Percentiles rank a stretch among this genome's conserved stretches.
These are phyloP conservation scores for Dicyrtoma fusca DNA, from an alignment of 2,888 invertebrate genomes.

Conservation along the genomic window DNA sequence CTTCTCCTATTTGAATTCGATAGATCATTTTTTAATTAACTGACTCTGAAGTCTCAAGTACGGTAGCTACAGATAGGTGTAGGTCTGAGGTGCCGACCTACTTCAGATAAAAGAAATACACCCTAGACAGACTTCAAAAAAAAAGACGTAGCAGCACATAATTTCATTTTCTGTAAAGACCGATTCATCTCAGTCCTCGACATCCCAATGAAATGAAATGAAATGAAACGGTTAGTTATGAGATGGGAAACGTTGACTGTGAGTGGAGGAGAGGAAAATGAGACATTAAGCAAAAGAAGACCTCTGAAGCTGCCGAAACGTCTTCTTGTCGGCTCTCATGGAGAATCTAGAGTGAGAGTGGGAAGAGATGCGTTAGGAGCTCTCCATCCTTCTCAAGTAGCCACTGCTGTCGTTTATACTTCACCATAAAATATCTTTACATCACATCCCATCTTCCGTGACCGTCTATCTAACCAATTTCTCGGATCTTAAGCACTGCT, in stretches of 20 bases:
- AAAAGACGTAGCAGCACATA: too few species aligned
- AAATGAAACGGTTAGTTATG: not conserved
- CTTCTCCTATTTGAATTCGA: too few species aligned
- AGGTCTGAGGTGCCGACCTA: too few species aligned
- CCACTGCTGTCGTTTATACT: conserved; percentile 5
- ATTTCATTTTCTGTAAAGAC: too few species aligned
- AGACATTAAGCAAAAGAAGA: not conserved
- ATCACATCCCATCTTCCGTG: not conserved
- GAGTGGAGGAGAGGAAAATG: not conserved
- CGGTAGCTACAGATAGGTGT: too few species aligned
- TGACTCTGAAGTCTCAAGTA: too few species aligned
- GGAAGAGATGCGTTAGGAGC: not conserved
- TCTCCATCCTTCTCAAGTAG: not conserved
- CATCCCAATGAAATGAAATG: too few species aligned
- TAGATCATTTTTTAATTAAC: too few species aligned
- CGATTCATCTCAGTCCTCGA: not conserved
- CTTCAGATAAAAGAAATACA: too few species aligned
- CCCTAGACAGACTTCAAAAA: too few species aligned
- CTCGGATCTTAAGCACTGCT: too few species aligned
- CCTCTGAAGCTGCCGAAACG: not conserved
- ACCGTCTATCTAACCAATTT: conserved; percentile 8
- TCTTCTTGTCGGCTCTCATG: too few species aligned
- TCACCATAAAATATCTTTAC: conserved; percentile 17
- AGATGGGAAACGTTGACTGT: not conserved
- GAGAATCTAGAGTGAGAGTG: not conserved